Evolutionary conservation across 2,888 invertebrate species (phyloP), one percentile per base, ranked within the genome.

Genomic region (Argyra leucocephala): DNA sequence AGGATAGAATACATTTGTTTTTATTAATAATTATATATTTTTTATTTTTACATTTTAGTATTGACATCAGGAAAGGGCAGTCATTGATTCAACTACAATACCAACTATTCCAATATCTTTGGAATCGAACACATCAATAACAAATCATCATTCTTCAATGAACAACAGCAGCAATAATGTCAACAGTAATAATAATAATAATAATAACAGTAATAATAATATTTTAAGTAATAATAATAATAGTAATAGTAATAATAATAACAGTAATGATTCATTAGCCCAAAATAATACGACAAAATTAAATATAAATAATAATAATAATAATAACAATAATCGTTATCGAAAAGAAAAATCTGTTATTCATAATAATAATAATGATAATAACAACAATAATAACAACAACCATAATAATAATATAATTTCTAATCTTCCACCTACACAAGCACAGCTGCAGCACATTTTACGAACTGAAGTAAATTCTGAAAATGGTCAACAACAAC

Each of bases 51-150:
- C 9, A 10, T 69, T 72, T 21, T 68, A 78, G 78, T 78, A 78
- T 78, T 78, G 78, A 78, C 78, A 78, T 76, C 77, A 78, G 77
- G 78, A 78, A 78, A 76, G 76, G 73, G 71, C 73, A 75, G 73
- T 73, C 74, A 73, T 72, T 71, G 71, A 73, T 70, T 69, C 71
- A 69, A 72, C 69, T 72, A 74, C 74, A 66, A 68, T 72, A 72
- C 69, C 72, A 73, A 68, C 69, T 72, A 70, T 68, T 69, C 69
- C 70, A 72, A 71, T 70, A 71, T 70, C 70, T 71, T 67, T 72
- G 71, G 62, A 68, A 69, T 61, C 69, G 72, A 64, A 69, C 81
- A 72, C 72, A 82, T 65, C 78, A 82, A 15, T 83, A 82, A 70
- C 82, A 82, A 74, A 22, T 60, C 60, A 24, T 15, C n/a, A n/a